Percentiles rank a stretch among this genome's conserved stretches.
phyloP scores from a whole-genome alignment of 2,888 invertebrate species.

The Actias luna region DNA sequence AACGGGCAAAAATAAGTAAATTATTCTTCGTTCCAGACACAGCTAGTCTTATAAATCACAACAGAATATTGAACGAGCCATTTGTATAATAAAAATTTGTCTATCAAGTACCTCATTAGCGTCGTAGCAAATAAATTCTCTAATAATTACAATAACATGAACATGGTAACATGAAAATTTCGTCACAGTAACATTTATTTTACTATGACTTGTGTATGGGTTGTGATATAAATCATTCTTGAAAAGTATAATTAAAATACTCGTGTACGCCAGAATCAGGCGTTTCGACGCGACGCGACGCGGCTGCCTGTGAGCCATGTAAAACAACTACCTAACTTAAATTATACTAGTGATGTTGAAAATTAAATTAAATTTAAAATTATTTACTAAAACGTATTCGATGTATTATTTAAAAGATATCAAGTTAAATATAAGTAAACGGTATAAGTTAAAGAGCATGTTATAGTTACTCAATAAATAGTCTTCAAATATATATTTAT shows the following conservation, averaged over 20 bases:
- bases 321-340: conserved; percentile 34
- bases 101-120: neutral
- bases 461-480: neutral
- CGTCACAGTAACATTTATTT: neutral
- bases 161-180: neutral
- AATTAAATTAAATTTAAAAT: conserved; percentile 10
- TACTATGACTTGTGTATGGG: conserved; percentile 38
- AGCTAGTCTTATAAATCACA: neutral
- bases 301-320: conserved; percentile 32
- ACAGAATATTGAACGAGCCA: neutral
- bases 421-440: neutral
- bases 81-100: no score
- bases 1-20: no score
- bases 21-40: no score
- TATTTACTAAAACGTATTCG: conserved; percentile 32
- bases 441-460: neutral
- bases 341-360: conserved; percentile 23
- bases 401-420: conserved; percentile 14
- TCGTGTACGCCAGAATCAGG: conserved; percentile 74
- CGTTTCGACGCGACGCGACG: conserved; percentile 59
- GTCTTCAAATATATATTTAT: neutral
- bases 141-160: neutral
- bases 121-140: neutral
- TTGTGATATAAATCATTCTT: conserved; percentile 74
- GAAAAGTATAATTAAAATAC: conserved; percentile 81